Evolutionary conservation across 2,797 vertebrate species (phyloP).

Genomic region (Hemitrygon akajei): DNA sequence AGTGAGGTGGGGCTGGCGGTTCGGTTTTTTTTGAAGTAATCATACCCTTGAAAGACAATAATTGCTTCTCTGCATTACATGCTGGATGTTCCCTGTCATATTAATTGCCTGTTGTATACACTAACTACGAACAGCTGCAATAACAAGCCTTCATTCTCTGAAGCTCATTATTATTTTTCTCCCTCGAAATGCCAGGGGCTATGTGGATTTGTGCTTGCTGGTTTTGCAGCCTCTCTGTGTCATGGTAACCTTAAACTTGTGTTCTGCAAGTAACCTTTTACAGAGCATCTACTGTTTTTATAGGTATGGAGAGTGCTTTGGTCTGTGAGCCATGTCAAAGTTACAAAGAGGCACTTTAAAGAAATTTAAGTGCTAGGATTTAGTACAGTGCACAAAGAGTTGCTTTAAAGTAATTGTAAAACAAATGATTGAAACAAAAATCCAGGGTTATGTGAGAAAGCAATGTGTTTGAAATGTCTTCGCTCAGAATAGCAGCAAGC

Average conservation of each 20-base stretch:
- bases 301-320: not conserved
- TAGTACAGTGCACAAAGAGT: not conserved
- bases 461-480: not conserved
- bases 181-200: not conserved
- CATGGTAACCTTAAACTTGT: not conserved
- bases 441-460: not conserved
- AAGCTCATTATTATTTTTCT: constrained; percentile 29
- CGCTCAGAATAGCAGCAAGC: not conserved
- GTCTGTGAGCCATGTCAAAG: not conserved
- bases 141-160: constrained; percentile 15
- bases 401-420: not conserved
- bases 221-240: not conserved
- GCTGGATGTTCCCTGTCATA: constrained; percentile 14
- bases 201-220: constrained; percentile 2
- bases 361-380: not conserved
- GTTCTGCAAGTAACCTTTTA: not conserved
- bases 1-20: not conserved
- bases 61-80: not conserved
- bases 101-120: constrained; percentile 12
- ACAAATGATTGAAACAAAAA: not conserved
- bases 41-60: constrained; percentile 29
- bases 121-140: not conserved
- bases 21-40: constrained; percentile 3
- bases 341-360: not conserved
- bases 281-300: not conserved